A percentile compares a stretch with the other conserved stretches of the same genome.
These are phyloP conservation scores for Sturmia bella DNA, from an alignment of 2,888 invertebrate genomes.

Conservation along the genomic window DNA sequence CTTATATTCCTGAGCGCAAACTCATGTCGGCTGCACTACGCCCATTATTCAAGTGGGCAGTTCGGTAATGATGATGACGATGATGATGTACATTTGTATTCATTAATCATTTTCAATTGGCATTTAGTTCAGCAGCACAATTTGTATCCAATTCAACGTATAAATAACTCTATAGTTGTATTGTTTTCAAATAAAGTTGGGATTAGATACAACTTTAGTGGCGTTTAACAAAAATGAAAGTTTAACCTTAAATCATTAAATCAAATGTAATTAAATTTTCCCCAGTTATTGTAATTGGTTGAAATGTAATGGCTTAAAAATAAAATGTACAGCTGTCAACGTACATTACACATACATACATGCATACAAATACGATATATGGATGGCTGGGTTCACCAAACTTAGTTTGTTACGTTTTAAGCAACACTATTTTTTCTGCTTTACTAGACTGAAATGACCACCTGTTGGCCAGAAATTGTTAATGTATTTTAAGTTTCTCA, in stretches of 20 bases:
- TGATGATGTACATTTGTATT: neutral
- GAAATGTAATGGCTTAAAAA: conserved; percentile 4
- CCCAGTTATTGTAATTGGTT: conserved; percentile 60
- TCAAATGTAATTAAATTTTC: conserved; percentile 53
- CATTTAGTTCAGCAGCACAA: conserved; percentile 7
- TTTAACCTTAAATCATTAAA: conserved; percentile 41
- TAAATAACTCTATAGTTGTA: conserved; percentile 43
- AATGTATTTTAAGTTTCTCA: conserved; percentile 48
- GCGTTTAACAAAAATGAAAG: conserved; percentile 58
- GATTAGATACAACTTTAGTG: conserved; percentile 38
- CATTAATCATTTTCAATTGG: conserved; percentile 56
- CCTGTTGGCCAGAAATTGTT: conserved; percentile 58
- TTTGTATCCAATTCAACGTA: conserved; percentile 35
- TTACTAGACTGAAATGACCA: conserved; percentile 40
- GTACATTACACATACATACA: neutral
- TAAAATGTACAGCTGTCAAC: conserved; percentile 47
- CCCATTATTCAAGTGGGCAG: conserved; percentile 34
- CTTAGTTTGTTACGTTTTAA: conserved; percentile 41
- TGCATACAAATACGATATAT: neutral
- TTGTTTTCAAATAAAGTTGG: conserved; percentile 25
- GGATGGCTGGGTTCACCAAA: conserved; percentile 22
- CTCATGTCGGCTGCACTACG: neutral
- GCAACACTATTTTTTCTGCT: conserved; percentile 35
- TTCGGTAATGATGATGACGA: conserved; percentile 49
- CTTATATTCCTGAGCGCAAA: neutral